phyloP scores from a whole-genome alignment of 2,113 vertebrate genomes.

The Chamaetylas fuelleborni region DNA sequence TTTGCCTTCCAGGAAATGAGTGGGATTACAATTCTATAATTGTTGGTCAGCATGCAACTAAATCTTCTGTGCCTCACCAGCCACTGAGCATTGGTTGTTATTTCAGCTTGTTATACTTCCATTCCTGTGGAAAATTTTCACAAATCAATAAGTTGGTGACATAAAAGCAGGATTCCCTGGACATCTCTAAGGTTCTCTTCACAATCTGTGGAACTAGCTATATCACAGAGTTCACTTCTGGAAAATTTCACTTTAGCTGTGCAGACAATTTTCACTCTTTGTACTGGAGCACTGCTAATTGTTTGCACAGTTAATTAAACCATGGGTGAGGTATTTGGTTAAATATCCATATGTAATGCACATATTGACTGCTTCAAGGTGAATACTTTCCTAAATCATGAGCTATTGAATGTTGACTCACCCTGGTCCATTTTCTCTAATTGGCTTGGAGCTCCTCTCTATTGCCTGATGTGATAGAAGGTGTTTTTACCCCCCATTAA shows the following conservation, averaged over 20 bases:
- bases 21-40: background rate
- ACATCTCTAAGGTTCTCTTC: background rate
- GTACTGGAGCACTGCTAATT: conserved; percentile 24
- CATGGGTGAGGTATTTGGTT: conserved; percentile 30
- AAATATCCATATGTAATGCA: conserved; percentile 37
- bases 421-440: conserved; percentile 24
- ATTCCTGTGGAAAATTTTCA: background rate
- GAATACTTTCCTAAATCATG: conserved; percentile 53
- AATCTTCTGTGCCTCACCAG: background rate
- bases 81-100: background rate
- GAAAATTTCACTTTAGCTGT: background rate
- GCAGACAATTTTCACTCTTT: background rate
- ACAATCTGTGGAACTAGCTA: background rate
- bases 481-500: background rate
- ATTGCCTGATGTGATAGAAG: background rate
- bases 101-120: background rate
- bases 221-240: background rate
- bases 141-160: background rate
- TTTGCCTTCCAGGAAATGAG: background rate
- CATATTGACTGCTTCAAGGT: conserved; percentile 65
- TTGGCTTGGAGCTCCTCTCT: conserved; percentile 10
- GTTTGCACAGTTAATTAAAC: conserved; percentile 69
- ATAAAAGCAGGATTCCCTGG: background rate
- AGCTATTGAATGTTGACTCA: conserved; percentile 58
- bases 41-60: background rate